Base-by-base conservation (phyloP, 1,140 invertebrate genomes). In the Drosophila subobscura region DNA sequence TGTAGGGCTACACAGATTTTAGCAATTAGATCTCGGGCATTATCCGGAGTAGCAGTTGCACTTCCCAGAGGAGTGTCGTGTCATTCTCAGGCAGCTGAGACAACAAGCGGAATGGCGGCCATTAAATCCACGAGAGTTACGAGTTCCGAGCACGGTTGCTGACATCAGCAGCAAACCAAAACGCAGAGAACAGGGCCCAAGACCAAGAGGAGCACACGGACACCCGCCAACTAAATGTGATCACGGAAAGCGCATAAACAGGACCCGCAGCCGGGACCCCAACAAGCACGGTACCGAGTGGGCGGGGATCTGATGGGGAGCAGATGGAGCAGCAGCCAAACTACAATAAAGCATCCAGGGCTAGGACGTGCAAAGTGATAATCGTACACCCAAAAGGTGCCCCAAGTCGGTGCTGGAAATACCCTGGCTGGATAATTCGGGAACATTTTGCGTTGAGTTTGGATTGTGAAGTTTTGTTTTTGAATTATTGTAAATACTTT, bases 201-300 rank as follows among this genome's bases (percentile, higher is more conserved):
- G 58, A 60, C 27, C 27, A 29, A 7, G 27, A 29, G 27, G 27
- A 29, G 29, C 29, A 33, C 29, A 33, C 8, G 33, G 33, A 37
- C 16, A 0, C 3, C 33, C 10, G 33, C 33, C 33, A 37, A 37
- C 41, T 72, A 85, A 79, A 84, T 85, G 79, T 68, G 79, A 84
- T 84, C 77, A 84, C 80, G 80, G 66, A 84, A 70, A 55, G 66
- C 77, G 77, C 81, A 84, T 84, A 80, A 84, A 84, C 80, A 79
- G 74, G 47, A 74, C 56, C 37, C 33, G 52, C n/a, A 53, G 59
- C 59, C 42, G 16, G 16, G 16, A 20, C 16, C 16, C 16, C 16
- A 20, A 20, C 50, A 41, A n/a, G 52, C 23, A 22, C 4, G 42
- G 7, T 20, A 37, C 4, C 10, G 53, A 20, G 0, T 20, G 16